Evolutionary conservation across 1,140 invertebrate genomes (phyloP).

Genomic region (Drosophila chauvacae): DNA sequence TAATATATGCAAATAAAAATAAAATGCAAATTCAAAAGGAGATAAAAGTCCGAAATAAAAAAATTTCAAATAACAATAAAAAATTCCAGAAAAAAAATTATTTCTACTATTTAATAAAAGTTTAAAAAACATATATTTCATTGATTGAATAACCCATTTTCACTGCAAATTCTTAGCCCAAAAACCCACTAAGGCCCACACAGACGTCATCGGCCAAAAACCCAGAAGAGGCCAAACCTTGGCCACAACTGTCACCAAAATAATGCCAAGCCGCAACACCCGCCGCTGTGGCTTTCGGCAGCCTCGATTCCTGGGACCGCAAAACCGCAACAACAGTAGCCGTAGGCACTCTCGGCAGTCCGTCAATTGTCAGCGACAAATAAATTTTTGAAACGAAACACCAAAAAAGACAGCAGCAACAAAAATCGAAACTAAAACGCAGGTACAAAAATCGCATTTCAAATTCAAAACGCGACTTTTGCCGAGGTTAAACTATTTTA

Average conservation of each 20-base stretch:
- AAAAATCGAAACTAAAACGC: constrained; percentile 56
- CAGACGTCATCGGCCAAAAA: constrained; percentile 22
- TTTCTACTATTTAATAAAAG: too few species aligned
- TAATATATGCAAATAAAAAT: too few species aligned
- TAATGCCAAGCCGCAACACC: constrained; percentile 47
- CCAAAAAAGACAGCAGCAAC: constrained; percentile 50
- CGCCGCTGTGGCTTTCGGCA: background rate
- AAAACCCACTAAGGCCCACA: constrained; percentile 18
- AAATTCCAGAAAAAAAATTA: too few species aligned
- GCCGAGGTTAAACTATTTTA: constrained; percentile 82
- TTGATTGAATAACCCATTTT: too few species aligned
- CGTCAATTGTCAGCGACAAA: constrained; percentile 54
- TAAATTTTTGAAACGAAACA: constrained; percentile 73
- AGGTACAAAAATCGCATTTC: constrained; percentile 70
- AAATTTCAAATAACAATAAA: too few species aligned
- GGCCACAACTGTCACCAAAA: constrained; percentile 62
- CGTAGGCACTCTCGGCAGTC: constrained; percentile 24
- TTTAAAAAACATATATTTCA: too few species aligned
- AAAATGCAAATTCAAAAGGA: too few species aligned
- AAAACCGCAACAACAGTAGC: constrained; percentile 55
- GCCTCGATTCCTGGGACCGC: constrained; percentile 34
- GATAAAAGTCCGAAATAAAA: too few species aligned
- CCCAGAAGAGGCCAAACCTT: constrained; percentile 2
- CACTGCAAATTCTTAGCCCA: background rate
- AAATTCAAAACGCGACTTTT: constrained; percentile 83